Base-by-base conservation (phyloP, 2,113 vertebrate genomes). In the Abramis brama region DNA sequence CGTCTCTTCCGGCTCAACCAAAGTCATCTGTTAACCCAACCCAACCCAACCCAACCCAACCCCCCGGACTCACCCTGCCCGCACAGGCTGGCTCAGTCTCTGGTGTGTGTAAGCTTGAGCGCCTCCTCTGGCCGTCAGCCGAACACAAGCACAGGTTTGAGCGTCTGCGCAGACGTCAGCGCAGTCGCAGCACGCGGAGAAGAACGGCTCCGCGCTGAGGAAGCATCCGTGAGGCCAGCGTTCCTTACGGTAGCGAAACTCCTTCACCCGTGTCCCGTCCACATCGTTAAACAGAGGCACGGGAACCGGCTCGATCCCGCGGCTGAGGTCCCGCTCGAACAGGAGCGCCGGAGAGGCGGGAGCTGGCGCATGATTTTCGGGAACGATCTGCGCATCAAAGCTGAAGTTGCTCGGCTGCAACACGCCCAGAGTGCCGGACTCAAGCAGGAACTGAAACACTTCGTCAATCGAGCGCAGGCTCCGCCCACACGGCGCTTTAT, bases 351-450 rank as follows among this genome's bases (percentile, higher is more conserved):
- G 2, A 1, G 70, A 64, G 50, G 90, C 89, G 90, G 91, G 90
- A 90, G 0, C 36, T 76, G 75, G 27, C 17, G 71, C 60, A 90
- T 75, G 86, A 84, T 93, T 92, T 86, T 96, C 94, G 88, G 97
- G 85, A 66, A 92, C 94, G 0, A 99, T 94, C 0, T 92, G 93
- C 0, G 95, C 94, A 91, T 95, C 96, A 90, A 99, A 99, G 89
- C 96, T 98, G 91, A 99, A 99, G 88, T 96, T 93, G 87, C 97
- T 96, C 59, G 96, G 91, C 93, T 94, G 96, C 84, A 99, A 92
- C 89, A 96, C 90, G 83, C 92, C 92, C 77, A 91, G 93, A 90
- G 95, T 96, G 76, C 95, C 87, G 0, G 97, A 96, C 87, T 95
- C 93, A 88, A 93, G 89, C 88, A 99, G 92, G 89, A 96, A 99